A percentile compares a stretch with the other conserved stretches of the same genome.
Evolutionary conservation across 2,888 invertebrate genomes (phyloP).

Genomic region (Oscheius sp.): DNA sequence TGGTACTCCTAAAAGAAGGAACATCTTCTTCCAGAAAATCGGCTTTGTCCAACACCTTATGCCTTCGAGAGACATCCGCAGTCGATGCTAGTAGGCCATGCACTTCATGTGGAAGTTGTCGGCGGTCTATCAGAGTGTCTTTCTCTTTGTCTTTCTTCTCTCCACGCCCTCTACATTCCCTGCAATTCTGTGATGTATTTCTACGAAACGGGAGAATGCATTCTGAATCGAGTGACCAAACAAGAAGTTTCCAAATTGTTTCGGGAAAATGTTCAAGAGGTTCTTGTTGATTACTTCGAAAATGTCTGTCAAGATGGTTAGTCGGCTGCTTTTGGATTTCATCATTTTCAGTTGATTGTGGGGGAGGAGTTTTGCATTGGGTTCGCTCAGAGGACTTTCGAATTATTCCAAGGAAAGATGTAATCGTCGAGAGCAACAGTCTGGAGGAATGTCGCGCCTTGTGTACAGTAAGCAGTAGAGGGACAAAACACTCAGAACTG

Average conservation of each 20-base stretch:
- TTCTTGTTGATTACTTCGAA: slow-evolving; percentile 69
- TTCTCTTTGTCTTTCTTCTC: slow-evolving; percentile 57
- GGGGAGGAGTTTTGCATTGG: slow-evolving; percentile 57
- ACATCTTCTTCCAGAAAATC: slow-evolving; percentile 41
- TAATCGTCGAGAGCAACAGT: slow-evolving; percentile 58
- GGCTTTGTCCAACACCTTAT: slow-evolving; percentile 59
- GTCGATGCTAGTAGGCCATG: slow-evolving; percentile 61
- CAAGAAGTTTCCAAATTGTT: slow-evolving; percentile 56
- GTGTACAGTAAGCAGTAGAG: slow-evolving; percentile 44
- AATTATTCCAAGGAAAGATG: slow-evolving; percentile 60
- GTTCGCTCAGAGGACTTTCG: slow-evolving; percentile 62
- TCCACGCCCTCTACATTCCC: slow-evolving; percentile 34
- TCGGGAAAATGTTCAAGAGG: slow-evolving; percentile 44
- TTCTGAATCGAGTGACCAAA: slow-evolving; percentile 61
- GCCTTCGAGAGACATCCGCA: slow-evolving; percentile 68
- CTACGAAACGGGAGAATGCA: slow-evolving; percentile 69
- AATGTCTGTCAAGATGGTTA: slow-evolving; percentile 67
- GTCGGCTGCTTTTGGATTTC: neutral
- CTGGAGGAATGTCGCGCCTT: slow-evolving; percentile 33
- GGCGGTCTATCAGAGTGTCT: slow-evolving; percentile 66
- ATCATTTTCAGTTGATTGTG: slow-evolving; percentile 56
- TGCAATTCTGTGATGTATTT: slow-evolving; percentile 65
- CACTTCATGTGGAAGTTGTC: slow-evolving; percentile 36
- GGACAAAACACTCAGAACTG: too few relatives aligned
- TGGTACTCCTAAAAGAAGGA: slow-evolving; percentile 27